Percentiles rank a stretch among this genome's conserved stretches.
Conservation (phyloP, 2,888 invertebrate species). For the Ceramica pisi region DNA sequence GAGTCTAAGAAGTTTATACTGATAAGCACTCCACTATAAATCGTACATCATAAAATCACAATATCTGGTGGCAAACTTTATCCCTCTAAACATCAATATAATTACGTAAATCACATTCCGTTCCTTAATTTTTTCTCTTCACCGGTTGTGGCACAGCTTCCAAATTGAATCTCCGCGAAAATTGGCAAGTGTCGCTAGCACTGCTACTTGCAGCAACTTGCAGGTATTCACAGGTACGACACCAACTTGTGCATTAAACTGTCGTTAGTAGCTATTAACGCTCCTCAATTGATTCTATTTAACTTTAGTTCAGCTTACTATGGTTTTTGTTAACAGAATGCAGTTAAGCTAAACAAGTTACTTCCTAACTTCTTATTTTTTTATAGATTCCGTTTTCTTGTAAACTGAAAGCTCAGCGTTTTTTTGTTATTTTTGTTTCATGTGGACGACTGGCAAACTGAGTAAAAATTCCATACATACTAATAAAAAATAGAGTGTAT, state of each 20-base stretch:
- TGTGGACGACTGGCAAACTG: too few species aligned
- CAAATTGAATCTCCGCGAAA: constrained; percentile 31
- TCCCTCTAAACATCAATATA: too few species aligned
- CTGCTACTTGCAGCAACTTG: background rate
- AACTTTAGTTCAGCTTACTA: constrained; percentile 8
- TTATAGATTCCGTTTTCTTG: too few species aligned
- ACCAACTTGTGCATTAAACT: constrained; percentile 49
- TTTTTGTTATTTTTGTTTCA: too few species aligned
- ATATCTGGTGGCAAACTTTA: background rate
- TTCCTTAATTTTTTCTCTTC: background rate
- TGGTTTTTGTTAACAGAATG: background rate
- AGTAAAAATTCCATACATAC: too few species aligned
- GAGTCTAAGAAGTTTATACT: too few species aligned
- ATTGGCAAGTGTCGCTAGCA: constrained; percentile 20
- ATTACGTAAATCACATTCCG: background rate
- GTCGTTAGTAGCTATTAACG: constrained; percentile 39
- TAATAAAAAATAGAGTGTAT: too few species aligned
- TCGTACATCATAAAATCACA: too few species aligned
- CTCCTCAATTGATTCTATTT: constrained; percentile 34
- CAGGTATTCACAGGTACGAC: constrained; percentile 10
- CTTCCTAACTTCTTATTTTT: too few species aligned
- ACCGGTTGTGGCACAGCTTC: background rate
- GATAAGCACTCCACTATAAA: too few species aligned
- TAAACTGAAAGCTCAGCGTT: too few species aligned
- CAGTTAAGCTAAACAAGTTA: background rate